These are phyloP conservation scores for Danaus plexippus DNA, from an alignment of 1,140 invertebrate genomes.

Conservation along the genomic window DNA sequence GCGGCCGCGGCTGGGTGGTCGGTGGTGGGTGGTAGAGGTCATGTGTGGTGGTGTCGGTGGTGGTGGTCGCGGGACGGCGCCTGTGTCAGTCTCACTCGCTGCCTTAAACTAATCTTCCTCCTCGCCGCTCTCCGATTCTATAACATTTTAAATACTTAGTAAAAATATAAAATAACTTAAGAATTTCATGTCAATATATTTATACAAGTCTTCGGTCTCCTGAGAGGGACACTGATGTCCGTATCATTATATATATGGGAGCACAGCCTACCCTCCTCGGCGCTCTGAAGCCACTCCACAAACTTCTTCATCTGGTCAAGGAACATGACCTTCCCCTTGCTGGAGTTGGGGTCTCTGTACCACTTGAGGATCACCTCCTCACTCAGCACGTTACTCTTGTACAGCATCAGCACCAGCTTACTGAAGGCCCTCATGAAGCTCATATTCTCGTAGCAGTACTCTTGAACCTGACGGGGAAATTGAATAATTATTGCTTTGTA, in stretches of 20 bases:
- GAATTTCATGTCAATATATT: neutral
- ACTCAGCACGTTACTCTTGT: slow-evolving; percentile 95
- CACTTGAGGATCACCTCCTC: slow-evolving; percentile 95
- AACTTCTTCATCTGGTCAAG: slow-evolving; percentile 98
- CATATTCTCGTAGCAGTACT: slow-evolving; percentile 99
- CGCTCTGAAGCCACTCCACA: slow-evolving; percentile 96
- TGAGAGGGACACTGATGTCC: no score
- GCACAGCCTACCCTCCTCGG: slow-evolving; percentile 83
- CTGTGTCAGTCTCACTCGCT: slow-evolving; percentile 64
- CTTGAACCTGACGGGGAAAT: slow-evolving; percentile 78
- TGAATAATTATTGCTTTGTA: no score
- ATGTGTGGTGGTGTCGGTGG: slow-evolving; percentile 18
- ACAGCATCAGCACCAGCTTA: slow-evolving; percentile 96
- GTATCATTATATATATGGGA: no score
- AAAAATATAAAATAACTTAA: neutral
- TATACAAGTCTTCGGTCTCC: no score
- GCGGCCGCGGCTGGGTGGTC: slow-evolving; percentile 15
- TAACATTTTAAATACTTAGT: slow-evolving; percentile 10
- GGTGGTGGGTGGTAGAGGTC: slow-evolving; percentile 10
- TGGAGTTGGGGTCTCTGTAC: slow-evolving; percentile 93
- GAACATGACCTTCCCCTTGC: slow-evolving; percentile 97
- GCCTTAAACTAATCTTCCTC: slow-evolving; percentile 66
- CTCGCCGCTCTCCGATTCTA: slow-evolving; percentile 64
- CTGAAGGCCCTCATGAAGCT: slow-evolving; percentile 99
- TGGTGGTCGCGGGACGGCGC: slow-evolving; percentile 36